Base-by-base conservation (phyloP, 2,113 vertebrate genomes). In the Oncorhynchus clarkii region DNA sequence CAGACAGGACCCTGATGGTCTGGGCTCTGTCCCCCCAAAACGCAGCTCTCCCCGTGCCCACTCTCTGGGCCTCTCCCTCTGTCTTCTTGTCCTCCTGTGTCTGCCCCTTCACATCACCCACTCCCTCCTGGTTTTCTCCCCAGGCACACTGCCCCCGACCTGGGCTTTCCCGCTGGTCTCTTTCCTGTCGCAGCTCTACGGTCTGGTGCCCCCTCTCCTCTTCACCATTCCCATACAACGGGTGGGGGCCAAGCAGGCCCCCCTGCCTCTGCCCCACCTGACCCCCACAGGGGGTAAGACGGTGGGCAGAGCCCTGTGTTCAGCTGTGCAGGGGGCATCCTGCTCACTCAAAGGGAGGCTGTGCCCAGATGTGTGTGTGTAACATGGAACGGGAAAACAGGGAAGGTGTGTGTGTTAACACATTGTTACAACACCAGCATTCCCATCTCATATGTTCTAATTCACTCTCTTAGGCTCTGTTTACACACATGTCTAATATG, bases 51-150 rank as follows among this genome's bases (percentile, higher is more conserved):
- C 31, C 16, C 76, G 64, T 71, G 77, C 88, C 24, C 83, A 76
- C 27, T 90, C 86, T 45, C 81, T 95, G 62, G 75, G 87, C 24
- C 80, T 94, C 51, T 91, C 94, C 5, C 85, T 95, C 3, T 91
- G 86, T 4, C 84, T 94, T 48, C 91, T 95, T 80, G 85, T 93
- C 79, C 34, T 94, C 11, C 87, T 93, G 67, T 95, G 93, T 78
- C 78, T 93, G 45, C 93, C 93, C 0, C 49, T 92, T n/a, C 92
- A 95, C 48, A 78, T 92, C 66, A 77, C 86, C 71, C 91, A 94
- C 14, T 77, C 76, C 26, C 78, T 94, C 45, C 69, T 72, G 67
- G 90, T 94, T 31, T 91, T 91, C 68, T 81, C 83, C 59, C 88
- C 91, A 2, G 67, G 22, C 8, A 87, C 84, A 66, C 64, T 18